A percentile compares a stretch with the other conserved stretches of the same genome.
Conservation (phyloP, 92 coral and sea anemone species). For the Parazoanthus swiftii region DNA sequence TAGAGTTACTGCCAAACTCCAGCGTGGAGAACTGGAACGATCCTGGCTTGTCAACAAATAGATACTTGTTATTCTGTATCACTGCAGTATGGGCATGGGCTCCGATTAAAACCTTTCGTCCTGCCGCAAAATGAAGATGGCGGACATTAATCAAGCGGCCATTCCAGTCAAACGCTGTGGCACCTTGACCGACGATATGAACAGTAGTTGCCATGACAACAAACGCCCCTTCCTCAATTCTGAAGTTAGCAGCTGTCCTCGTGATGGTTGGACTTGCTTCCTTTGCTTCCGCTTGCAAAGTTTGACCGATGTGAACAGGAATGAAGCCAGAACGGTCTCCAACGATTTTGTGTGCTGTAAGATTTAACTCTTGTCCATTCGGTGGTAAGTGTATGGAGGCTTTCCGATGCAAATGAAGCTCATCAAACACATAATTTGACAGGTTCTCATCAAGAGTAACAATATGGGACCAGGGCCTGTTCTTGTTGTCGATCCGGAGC, state of each 20-base stretch:
- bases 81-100: slow-evolving; percentile 64
- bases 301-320: slow-evolving; percentile 52
- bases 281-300: slow-evolving; percentile 57
- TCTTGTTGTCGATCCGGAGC: slow-evolving; percentile 59
- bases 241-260: slow-evolving; percentile 69
- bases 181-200: slow-evolving; percentile 61
- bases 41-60: slow-evolving; percentile 62
- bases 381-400: slow-evolving; percentile 58
- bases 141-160: slow-evolving; percentile 62
- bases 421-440: slow-evolving; percentile 54
- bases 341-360: slow-evolving; percentile 60
- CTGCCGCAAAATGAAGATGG: slow-evolving; percentile 64
- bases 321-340: slow-evolving; percentile 68
- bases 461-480: slow-evolving; percentile 60
- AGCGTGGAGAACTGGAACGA: slow-evolving; percentile 65
- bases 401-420: slow-evolving; percentile 52
- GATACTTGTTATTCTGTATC: slow-evolving; percentile 48
- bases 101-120: slow-evolving; percentile 58
- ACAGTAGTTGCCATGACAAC: slow-evolving; percentile 70
- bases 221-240: slow-evolving; percentile 51
- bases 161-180: slow-evolving; percentile 64
- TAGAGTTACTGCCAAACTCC: slow-evolving; percentile 62
- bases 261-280: slow-evolving; percentile 62
- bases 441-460: slow-evolving; percentile 59
- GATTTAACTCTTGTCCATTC: slow-evolving; percentile 49